These are phyloP conservation scores for Oncorhynchus gorbuscha DNA, from an alignment of 2,113 vertebrate species.

Conservation along the genomic window DNA sequence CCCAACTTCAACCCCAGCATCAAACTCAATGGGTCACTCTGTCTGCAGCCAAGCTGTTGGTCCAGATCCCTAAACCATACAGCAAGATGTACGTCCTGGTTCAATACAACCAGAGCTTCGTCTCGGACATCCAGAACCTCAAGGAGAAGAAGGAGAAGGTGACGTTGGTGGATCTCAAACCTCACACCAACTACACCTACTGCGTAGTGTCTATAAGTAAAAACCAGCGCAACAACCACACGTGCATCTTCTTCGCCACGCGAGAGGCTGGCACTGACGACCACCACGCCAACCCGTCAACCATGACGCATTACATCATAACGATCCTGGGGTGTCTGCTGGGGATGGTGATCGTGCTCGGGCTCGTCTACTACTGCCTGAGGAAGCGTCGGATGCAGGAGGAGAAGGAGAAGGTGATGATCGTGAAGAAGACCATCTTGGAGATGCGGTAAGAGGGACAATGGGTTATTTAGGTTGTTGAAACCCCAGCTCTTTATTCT, in stretches of 20 bases:
- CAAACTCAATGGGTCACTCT: conserved; percentile 85
- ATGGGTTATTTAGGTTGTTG: too few relatives aligned
- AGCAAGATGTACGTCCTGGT: conserved; percentile 97
- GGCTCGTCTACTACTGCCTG: conserved; percentile 94
- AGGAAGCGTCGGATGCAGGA: conserved; percentile 88
- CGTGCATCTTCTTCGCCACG: conserved; percentile 90
- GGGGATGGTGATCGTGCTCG: conserved; percentile 96
- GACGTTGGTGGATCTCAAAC: conserved; percentile 81
- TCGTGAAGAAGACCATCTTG: conserved; percentile 96
- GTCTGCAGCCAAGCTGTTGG: conserved; percentile 82
- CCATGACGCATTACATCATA: conserved; percentile 98
- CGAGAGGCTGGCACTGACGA: conserved; percentile 79
- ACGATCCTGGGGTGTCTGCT: conserved; percentile 96
- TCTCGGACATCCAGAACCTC: conserved; percentile 86
- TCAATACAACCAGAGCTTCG: conserved; percentile 87
- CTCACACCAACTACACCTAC: conserved; percentile 92
- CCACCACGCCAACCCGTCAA: conserved; percentile 81
- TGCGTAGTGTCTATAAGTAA: conserved; percentile 92
- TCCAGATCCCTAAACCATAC: conserved; percentile 91
- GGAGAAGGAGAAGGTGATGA: conserved; percentile 93
- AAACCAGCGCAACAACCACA: conserved; percentile 93
- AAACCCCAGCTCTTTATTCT: too few relatives aligned
- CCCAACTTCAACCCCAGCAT: conserved; percentile 83
- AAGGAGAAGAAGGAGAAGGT: conserved; percentile 87
- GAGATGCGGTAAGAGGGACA: conserved; percentile 82